These are phyloP conservation scores for Synergus laeviventris DNA, from an alignment of 2,888 invertebrate genomes.

Conservation along the genomic window DNA sequence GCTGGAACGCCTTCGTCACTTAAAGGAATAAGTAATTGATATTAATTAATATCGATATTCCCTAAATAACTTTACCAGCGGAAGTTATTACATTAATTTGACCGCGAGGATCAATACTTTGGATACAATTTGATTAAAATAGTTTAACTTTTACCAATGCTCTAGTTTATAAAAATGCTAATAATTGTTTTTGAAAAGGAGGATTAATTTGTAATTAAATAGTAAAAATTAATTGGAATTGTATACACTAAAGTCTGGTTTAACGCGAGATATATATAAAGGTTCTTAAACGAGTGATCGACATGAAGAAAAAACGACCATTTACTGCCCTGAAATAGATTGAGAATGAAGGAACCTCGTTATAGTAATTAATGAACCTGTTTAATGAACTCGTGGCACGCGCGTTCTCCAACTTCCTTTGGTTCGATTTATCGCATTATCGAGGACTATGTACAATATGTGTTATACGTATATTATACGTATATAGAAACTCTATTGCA, in stretches of 20 bases:
- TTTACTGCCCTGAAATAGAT: conserved; percentile 33
- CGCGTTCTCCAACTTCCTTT: conserved; percentile 57
- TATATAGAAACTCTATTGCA: not conserved
- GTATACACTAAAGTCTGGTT: too few species aligned
- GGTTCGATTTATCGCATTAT: conserved; percentile 74
- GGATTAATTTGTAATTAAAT: too few species aligned
- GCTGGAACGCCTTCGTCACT: not conserved
- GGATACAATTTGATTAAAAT: too few species aligned
- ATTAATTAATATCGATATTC: not conserved
- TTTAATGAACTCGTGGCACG: conserved; percentile 37
- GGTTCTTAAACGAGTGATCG: not conserved
- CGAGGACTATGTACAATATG: conserved; percentile 49
- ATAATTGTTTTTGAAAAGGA: too few species aligned
- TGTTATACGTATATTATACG: conserved; percentile 46
- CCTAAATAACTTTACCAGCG: too few species aligned
- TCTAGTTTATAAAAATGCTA: too few species aligned
- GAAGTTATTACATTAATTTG: too few species aligned
- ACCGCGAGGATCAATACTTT: too few species aligned
- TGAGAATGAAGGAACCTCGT: conserved; percentile 28
- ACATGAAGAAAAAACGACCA: not conserved
- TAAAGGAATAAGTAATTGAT: not conserved
- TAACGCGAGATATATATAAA: not conserved
- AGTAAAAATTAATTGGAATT: too few species aligned
- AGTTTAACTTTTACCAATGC: too few species aligned
- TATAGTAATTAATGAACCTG: conserved; percentile 29